Evolutionary conservation across 2,797 vertebrate species (phyloP).

Genomic region (Zenarchopterus dispar): DNA sequence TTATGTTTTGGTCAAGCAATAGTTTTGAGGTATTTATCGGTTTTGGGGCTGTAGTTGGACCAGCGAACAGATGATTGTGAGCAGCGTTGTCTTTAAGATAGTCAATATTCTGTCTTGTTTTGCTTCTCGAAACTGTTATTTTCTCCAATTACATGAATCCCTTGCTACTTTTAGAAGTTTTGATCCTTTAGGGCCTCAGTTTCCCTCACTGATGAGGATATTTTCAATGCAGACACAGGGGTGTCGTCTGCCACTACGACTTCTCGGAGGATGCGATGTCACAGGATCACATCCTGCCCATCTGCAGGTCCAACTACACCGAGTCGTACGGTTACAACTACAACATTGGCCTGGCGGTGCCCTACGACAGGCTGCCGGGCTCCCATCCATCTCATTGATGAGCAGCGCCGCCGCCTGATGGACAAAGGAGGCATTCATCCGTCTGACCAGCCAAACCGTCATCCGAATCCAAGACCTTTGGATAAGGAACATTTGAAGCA

Average conservation of each 20-base stretch:
- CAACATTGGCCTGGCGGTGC: slow-evolving; percentile 89
- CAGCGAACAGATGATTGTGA: too few relatives aligned
- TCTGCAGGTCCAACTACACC: slow-evolving; percentile 88
- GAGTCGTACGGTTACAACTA: slow-evolving; percentile 87
- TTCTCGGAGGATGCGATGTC: slow-evolving; percentile 87
- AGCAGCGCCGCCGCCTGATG: not conserved
- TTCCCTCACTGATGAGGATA: not conserved
- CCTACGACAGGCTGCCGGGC: slow-evolving; percentile 81
- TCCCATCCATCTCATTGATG: slow-evolving; percentile 57
- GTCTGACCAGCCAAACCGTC: slow-evolving; percentile 34
- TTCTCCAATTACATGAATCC: not conserved
- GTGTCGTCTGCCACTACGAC: slow-evolving; percentile 90
- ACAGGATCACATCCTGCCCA: slow-evolving; percentile 87
- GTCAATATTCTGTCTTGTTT: too few relatives aligned
- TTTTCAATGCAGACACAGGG: slow-evolving; percentile 83
- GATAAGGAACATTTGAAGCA: too few relatives aligned
- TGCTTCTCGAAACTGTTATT: too few relatives aligned
- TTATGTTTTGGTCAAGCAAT: too few relatives aligned
- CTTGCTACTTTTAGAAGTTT: too few relatives aligned
- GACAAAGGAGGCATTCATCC: slow-evolving; percentile 2
- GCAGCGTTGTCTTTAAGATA: too few relatives aligned
- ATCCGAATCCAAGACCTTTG: not conserved
- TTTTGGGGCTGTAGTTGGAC: too few relatives aligned
- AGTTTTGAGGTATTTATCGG: too few relatives aligned
- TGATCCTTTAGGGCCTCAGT: too few relatives aligned